Evolutionary conservation across 2,797 vertebrate genomes (phyloP), one percentile per base, ranked within the genome.

Genomic region (Sebastes hubbsi): DNA sequence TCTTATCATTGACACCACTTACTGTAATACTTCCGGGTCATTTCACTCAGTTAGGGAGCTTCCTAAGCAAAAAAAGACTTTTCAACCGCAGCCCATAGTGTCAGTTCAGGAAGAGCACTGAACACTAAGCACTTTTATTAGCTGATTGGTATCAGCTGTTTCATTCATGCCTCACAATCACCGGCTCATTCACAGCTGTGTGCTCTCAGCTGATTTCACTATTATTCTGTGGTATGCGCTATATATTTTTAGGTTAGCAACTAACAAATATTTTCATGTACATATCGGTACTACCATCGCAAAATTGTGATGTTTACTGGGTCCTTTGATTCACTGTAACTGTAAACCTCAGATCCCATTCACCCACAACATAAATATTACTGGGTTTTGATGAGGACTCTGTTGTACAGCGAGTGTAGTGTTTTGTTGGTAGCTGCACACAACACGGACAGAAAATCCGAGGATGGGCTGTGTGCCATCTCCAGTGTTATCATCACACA

Each of bases 401-500:
- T 82, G 80, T 88, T 83, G 56, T 74, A 61, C 75, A 81, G 72
- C n/a, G 3, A 76, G 64, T 67, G 66, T 75, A 42, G 75, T 83
- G 78, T 78, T 86, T 80, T 22, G 73, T 42, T 63, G 61, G 66
- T 75, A 54, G 77, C 75, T 70, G 72, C 76, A 75, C 80, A 83
- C 78, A 85, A 64, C 83, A 87, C 55, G 27, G 55, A 77, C 59
- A 79, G 72, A 77, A 62, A 72, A 79, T 64, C 62, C 67, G 36
- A 56, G 80, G 58, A 70, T 49, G 84, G 88, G 82, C 83, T 72
- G 30, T 42, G 66, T 90, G 85, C 85, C 84, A 82, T 86, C 77
- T 24, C 25, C 77, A 49, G 80, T 36, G 76, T 86, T 88, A 77
- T 90, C 87, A 87, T 90, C 87, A 89, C 90, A 90, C 87, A 88